Percentiles rank a stretch among this genome's conserved stretches.
Evolutionary conservation across 2,797 vertebrate species (phyloP).

Genomic region (Neoniphon sammara): DNA sequence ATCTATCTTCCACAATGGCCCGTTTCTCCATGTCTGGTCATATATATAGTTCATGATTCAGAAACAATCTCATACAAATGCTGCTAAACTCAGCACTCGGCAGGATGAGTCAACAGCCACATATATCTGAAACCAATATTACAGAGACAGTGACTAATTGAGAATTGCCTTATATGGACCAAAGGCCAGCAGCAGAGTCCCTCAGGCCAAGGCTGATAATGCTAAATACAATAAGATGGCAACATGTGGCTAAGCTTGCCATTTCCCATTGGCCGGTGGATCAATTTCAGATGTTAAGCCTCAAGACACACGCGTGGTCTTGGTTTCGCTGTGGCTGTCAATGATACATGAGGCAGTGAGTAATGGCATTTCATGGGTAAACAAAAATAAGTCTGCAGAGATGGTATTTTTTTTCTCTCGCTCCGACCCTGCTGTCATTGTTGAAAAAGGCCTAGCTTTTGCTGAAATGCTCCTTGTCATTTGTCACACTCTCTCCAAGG

Average conservation of each 20-base stretch:
- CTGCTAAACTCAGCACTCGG: constrained; percentile 20
- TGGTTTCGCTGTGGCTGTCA: constrained; percentile 39
- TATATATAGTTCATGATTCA: too few relatives aligned
- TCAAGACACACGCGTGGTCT: constrained; percentile 17
- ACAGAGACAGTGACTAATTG: constrained; percentile 57
- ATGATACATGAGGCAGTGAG: constrained; percentile 39
- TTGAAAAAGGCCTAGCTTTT: constrained; percentile 49
- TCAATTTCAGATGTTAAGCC: constrained; percentile 65
- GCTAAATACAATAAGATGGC: constrained; percentile 66
- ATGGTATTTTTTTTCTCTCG: constrained; percentile 39
- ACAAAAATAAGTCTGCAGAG: constrained; percentile 57
- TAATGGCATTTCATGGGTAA: constrained; percentile 63
- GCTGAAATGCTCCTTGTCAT: constrained; percentile 62
- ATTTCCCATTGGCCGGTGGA: constrained; percentile 57
- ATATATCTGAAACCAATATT: constrained; percentile 59
- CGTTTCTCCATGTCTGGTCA: too few relatives aligned
- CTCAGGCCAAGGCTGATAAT: constrained; percentile 53
- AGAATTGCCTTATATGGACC: constrained; percentile 48
- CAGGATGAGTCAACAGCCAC: constrained; percentile 22
- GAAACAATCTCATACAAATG: neutral
- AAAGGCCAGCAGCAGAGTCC: constrained; percentile 44
- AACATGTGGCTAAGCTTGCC: constrained; percentile 44
- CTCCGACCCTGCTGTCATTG: constrained; percentile 53
- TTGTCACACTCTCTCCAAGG: constrained; percentile 71
- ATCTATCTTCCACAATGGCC: too few relatives aligned